Evolutionary conservation across 2,797 vertebrate genomes (phyloP).

Genomic region (Schizopygopsis malacanthus): DNA sequence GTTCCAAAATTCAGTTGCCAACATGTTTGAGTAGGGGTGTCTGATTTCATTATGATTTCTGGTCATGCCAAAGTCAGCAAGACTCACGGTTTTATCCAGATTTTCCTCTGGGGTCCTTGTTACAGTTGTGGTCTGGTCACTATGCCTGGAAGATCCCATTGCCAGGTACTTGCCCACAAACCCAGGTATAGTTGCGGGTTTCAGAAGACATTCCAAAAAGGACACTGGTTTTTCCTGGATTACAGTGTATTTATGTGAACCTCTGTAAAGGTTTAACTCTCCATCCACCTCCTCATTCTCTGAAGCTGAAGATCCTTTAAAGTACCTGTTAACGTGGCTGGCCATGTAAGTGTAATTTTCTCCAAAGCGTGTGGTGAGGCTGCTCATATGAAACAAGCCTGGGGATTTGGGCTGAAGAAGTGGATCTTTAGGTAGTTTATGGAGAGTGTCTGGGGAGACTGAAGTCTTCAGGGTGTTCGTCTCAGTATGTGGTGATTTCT

Average conservation of each 20-base stretch:
- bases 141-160: constrained; percentile 27
- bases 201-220: constrained; percentile 68
- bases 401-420: constrained; percentile 44
- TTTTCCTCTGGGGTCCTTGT: constrained; percentile 33
- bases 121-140: constrained; percentile 22
- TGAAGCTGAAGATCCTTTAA: constrained; percentile 62
- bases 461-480: not conserved
- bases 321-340: constrained; percentile 73
- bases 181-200: constrained; percentile 67
- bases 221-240: constrained; percentile 57
- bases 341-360: constrained; percentile 73
- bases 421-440: constrained; percentile 26
- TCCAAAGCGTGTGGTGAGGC: constrained; percentile 66
- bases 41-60: not conserved
- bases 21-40: not conserved
- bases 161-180: constrained; percentile 66
- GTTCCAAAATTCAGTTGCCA: not conserved
- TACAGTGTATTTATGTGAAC: not conserved
- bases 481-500: constrained; percentile 14
- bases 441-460: constrained; percentile 1
- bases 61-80: constrained; percentile 54
- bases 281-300: constrained; percentile 55
- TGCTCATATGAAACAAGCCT: constrained; percentile 73
- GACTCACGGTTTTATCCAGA: constrained; percentile 68
- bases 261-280: not conserved